Base-by-base conservation (phyloP, 2,888 invertebrate species). In the Tubulanus polymorphus region DNA sequence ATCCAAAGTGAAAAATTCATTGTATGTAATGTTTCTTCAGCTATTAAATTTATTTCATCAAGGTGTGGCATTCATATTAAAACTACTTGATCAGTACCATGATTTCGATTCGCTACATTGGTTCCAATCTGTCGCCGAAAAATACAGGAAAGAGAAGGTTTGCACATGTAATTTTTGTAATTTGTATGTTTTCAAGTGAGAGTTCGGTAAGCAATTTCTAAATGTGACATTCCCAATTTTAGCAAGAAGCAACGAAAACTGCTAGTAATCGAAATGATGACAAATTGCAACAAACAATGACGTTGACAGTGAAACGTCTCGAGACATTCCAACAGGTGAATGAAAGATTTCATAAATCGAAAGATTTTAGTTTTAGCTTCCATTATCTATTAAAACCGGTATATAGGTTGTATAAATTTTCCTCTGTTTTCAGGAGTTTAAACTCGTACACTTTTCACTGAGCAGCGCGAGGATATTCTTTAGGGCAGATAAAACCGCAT, bases 391-490 rank as follows among this genome's bases (percentile, higher is more conserved):
- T 35, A 49, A 35, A 46, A 29, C 3, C 20, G 10, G 26, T 57
- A 45, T 45, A n/a, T n/a, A n/a, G n/a, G n/a, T n/a, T n/a, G n/a
- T n/a, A n/a, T n/a, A n/a, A n/a, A n/a, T n/a, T n/a, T n/a, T 48
- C 48, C 26, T 51, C 18, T 28, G 28, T 53, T 65, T 63, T 48
- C 83, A 89, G 82, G 96, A 97, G 81, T 96, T 91, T 79, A 88
- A 91, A 75, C 82, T 96, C 61, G 81, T 97, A 2, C 90, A 90
- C 78, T 95, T 90, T 76, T 93, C 91, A 70, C 84, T 96, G 54
- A 92, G 90, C 65, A 95, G 95, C 78, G 94, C 96, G 5, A 86
- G 92, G 77, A 92, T 96, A 75, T 95, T 97, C 81, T 97, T 97
- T 79, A 87, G 90, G 35, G 77, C 76, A 18, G 79, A 78, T 56